Conservation (phyloP, 37 sponge, comb jelly and placozoan genomes). For the Agelas oroides region DNA sequence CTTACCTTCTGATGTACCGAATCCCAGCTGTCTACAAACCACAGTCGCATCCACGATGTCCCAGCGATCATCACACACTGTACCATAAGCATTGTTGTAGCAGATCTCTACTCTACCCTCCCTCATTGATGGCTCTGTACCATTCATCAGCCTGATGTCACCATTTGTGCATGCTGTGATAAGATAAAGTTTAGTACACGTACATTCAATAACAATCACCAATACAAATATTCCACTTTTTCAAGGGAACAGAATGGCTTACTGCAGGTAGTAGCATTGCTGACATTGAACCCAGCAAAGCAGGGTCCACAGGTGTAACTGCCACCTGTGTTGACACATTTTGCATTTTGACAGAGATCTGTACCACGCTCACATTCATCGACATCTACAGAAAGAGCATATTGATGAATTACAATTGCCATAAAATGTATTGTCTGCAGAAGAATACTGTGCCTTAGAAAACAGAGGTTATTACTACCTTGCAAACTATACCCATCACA, state of each 20-base stretch:
- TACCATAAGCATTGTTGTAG: constrained; percentile 21
- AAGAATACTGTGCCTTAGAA: too few species aligned
- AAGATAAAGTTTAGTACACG: too few species aligned
- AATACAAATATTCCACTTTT: too few species aligned
- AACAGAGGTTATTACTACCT: too few species aligned
- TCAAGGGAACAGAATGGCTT: background rate
- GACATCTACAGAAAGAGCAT: constrained; percentile 18
- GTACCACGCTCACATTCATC: constrained; percentile 36
- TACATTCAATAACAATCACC: too few species aligned
- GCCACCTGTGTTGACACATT: constrained; percentile 30
- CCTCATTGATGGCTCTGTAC: background rate
- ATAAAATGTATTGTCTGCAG: background rate
- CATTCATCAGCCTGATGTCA: constrained; percentile 17
- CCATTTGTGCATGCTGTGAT: constrained; percentile 17
- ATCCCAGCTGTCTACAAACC: constrained; percentile 43
- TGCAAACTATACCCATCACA: too few species aligned
- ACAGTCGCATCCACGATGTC: constrained; percentile 32
- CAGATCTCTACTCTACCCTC: constrained; percentile 34
- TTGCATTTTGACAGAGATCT: constrained; percentile 17
- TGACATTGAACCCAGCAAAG: too few species aligned
- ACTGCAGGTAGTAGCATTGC: background rate
- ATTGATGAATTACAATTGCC: constrained; percentile 10
- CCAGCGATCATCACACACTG: constrained; percentile 50
- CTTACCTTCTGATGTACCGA: constrained; percentile 27
- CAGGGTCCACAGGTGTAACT: constrained; percentile 5